These are phyloP conservation scores for Megalops atlanticus DNA, from an alignment of 2,113 vertebrate genomes.

Conservation along the genomic window DNA sequence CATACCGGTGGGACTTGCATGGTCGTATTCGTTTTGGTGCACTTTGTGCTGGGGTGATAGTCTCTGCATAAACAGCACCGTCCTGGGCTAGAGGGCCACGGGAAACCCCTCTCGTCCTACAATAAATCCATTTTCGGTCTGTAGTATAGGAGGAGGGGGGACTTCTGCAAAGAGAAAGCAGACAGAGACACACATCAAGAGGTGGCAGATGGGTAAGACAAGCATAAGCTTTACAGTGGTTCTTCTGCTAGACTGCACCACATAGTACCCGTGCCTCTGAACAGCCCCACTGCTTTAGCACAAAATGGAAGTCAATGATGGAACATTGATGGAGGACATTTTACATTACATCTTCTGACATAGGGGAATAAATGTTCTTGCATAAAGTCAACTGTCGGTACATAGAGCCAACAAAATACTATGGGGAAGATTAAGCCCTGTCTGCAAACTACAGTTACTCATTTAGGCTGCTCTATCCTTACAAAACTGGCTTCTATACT, in stretches of 20 bases:
- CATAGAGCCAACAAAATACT: too few species aligned
- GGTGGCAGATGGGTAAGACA: slow-evolving; percentile 11
- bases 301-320: too few species aligned
- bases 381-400: too few species aligned
- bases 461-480: too few species aligned
- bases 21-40: slow-evolving; percentile 68
- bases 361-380: too few species aligned
- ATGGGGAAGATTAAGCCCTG: too few species aligned
- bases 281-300: too few species aligned
- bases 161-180: slow-evolving; percentile 85
- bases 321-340: too few species aligned
- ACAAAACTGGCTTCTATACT: too few species aligned
- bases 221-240: not conserved
- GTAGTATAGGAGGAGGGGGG: slow-evolving; percentile 98
- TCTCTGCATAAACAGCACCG: slow-evolving; percentile 86
- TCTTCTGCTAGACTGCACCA: not conserved
- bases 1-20: slow-evolving; percentile 45
- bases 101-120: slow-evolving; percentile 74
- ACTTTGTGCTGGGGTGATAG: slow-evolving; percentile 75
- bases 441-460: too few species aligned
- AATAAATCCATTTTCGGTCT: slow-evolving; percentile 99
- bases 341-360: too few species aligned
- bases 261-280: too few species aligned
- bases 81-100: slow-evolving; percentile 59
- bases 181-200: slow-evolving; percentile 33